These are phyloP conservation scores for Aphidius ervi DNA, from an alignment of 1,140 invertebrate species.

Conservation along the genomic window DNA sequence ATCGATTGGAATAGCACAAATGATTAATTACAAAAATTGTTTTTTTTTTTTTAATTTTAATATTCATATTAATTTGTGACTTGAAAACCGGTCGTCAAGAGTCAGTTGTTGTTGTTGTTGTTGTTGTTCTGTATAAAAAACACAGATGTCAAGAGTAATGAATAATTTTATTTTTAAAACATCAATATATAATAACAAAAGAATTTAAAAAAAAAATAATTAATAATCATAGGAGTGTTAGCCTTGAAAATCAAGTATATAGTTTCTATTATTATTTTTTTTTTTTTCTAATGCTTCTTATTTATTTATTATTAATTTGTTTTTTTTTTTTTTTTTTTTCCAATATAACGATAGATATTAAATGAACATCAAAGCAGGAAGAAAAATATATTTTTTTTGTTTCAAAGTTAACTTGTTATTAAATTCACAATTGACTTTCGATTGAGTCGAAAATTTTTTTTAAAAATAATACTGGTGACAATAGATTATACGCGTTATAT, in stretches of 20 bases:
- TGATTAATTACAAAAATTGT: conserved; percentile 29
- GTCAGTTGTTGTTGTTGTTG: conserved; percentile 8
- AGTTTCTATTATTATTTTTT: too few species aligned
- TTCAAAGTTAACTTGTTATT: conserved; percentile 1
- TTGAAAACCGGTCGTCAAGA: neutral
- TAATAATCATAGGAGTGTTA: too few species aligned
- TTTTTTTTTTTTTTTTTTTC: neutral
- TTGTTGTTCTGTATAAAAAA: neutral
- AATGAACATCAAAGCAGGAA: neutral
- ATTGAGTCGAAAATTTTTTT: neutral
- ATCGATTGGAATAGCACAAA: conserved; percentile 38
- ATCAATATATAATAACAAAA: too few species aligned
- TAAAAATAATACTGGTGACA: neutral
- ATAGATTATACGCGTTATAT: neutral
- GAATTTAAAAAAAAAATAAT: too few species aligned
- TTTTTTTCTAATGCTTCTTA: neutral
- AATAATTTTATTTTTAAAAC: too few species aligned
- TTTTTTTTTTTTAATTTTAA: neutral
- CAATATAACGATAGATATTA: conserved; percentile 4
- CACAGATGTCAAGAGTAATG: neutral
- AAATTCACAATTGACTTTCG: neutral
- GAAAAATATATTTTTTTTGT: neutral
- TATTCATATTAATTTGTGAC: conserved; percentile 23
- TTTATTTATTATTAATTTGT: conserved; percentile 3
- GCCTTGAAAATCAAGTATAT: too few species aligned